Evolutionary conservation across 1,140 invertebrate species (phyloP).

Genomic region (Drosophila sucinea): DNA sequence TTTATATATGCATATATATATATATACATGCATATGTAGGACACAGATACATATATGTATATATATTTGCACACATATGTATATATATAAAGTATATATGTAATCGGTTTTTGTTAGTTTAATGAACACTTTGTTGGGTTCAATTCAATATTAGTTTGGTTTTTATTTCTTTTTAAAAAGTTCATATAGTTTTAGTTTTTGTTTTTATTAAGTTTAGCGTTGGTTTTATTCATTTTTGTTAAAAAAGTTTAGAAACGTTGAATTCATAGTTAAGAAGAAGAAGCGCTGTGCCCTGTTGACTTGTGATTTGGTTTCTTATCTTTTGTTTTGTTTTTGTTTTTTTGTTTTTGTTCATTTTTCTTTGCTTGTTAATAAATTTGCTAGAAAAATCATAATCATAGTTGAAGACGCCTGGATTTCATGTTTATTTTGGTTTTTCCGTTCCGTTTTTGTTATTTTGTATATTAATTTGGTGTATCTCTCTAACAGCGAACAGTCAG

Average conservation of each 20-base stretch:
- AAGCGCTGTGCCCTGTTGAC: conserved; percentile 80
- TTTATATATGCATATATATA: conserved; percentile 45
- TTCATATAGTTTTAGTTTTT: conserved; percentile 50
- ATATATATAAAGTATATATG: conserved; percentile 40
- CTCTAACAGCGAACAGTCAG: conserved; percentile 5
- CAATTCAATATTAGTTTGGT: conserved; percentile 75
- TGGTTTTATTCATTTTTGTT: conserved; percentile 63
- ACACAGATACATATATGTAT: conserved; percentile 29
- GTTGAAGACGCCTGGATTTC: conserved; percentile 72
- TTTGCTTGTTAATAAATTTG: conserved; percentile 32
- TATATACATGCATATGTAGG: conserved; percentile 32
- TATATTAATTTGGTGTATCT: not conserved
- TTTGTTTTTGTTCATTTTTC: conserved; percentile 43
- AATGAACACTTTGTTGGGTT: conserved; percentile 81
- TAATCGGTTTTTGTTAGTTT: conserved; percentile 64
- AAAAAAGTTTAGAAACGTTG: conserved; percentile 72
- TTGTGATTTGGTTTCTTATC: conserved; percentile 54
- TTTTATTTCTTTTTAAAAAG: conserved; percentile 58
- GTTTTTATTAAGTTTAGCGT: conserved; percentile 47
- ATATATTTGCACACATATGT: conserved; percentile 40
- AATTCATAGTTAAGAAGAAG: conserved; percentile 68
- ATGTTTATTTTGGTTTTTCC: conserved; percentile 30
- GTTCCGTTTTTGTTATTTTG: not conserved
- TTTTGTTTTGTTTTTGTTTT: conserved; percentile 37
- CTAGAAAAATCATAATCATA: conserved; percentile 32